Conservation (phyloP, 2,888 invertebrate genomes). For the Sepiola atlantica region DNA sequence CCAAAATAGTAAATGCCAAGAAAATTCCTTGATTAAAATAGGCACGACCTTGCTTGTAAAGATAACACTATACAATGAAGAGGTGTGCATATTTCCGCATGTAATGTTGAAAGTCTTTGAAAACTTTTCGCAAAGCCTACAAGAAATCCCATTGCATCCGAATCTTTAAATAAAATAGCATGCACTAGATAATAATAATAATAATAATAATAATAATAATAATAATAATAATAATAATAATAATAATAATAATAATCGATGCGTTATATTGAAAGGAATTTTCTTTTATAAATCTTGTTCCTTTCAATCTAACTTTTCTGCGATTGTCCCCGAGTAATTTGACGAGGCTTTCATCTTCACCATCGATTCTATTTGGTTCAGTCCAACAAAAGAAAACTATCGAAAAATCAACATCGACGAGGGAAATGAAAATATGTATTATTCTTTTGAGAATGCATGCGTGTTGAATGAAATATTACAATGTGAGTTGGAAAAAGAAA, state of each 20-base stretch:
- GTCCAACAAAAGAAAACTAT: neutral
- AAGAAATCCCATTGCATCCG: neutral
- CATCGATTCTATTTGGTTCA: neutral
- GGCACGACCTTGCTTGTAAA: neutral
- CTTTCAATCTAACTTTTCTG: neutral
- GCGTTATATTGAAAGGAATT: neutral
- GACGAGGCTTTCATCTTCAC: neutral
- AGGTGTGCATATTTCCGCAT: neutral
- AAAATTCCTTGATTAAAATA: neutral
- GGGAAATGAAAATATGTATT: neutral
- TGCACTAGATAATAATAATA: neutral
- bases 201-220: slow-evolving; percentile 11
- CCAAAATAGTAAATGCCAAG: neutral
- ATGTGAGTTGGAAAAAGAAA: neutral
- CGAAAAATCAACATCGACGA: neutral
- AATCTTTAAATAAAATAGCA: neutral
- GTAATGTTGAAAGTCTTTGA: neutral
- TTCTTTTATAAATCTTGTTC: neutral
- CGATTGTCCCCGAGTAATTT: neutral
- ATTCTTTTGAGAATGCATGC: neutral
- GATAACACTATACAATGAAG: neutral
- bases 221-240: neutral
- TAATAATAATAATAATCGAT: neutral
- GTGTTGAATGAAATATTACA: neutral
- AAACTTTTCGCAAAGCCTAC: neutral